Evolutionary conservation across 2,888 invertebrate species (phyloP).

Genomic region (Tetranychus piercei): DNA sequence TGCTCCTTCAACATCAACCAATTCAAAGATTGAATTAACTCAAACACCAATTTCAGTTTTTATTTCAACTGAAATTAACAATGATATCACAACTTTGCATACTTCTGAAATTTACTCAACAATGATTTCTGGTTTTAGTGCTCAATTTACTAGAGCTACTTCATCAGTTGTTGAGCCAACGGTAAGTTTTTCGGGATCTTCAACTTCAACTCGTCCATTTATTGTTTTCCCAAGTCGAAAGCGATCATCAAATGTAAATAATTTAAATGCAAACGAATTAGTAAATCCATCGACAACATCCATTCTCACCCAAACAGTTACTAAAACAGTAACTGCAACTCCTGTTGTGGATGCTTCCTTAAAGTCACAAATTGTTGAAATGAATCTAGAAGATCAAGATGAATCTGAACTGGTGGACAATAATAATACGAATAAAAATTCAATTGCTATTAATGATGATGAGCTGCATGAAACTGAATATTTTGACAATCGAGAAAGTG

Average conservation of each 20-base stretch:
- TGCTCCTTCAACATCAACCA: neutral
- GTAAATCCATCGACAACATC: neutral
- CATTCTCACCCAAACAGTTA: neutral
- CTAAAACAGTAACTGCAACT: constrained; percentile 2
- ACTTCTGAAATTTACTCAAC: constrained; percentile 26
- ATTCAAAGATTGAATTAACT: neutral
- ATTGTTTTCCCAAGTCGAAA: constrained; percentile 6
- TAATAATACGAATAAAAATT: neutral
- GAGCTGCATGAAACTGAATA: neutral
- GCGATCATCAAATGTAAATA: neutral
- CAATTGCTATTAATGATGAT: neutral
- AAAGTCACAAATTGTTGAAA: neutral
- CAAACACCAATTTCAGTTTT: constrained; percentile 15
- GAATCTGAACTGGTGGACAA: neutral
- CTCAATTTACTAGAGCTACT: constrained; percentile 18
- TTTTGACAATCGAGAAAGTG: neutral
- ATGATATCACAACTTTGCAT: constrained; percentile 23
- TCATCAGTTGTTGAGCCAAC: constrained; percentile 11
- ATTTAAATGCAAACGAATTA: neutral
- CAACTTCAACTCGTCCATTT: neutral
- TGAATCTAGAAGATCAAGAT: neutral
- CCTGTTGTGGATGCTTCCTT: neutral
- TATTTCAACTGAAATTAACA: constrained; percentile 23
- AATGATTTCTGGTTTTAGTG: constrained; percentile 24
- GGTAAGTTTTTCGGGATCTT: neutral